Percentiles rank a stretch among this genome's conserved stretches.
Conservation (phyloP, 2,888 invertebrate species). For the Drosophila flavopinicola region DNA sequence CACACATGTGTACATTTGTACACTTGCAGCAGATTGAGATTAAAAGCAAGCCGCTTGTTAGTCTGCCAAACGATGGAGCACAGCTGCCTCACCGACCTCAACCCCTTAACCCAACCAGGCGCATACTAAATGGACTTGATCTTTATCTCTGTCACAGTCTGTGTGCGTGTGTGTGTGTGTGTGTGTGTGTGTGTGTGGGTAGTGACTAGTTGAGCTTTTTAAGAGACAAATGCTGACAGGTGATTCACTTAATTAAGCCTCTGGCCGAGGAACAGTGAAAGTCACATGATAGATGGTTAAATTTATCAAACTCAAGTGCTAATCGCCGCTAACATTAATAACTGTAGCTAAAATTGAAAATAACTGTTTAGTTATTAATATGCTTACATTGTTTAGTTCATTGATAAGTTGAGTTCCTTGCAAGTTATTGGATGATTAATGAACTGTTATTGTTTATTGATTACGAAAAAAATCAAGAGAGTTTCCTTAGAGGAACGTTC, state of each 20-base stretch:
- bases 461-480: too few relatives aligned
- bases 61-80: slow-evolving; percentile 29
- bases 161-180: not conserved
- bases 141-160: slow-evolving; percentile 38
- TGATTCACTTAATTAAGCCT: slow-evolving; percentile 46
- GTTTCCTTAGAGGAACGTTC: too few relatives aligned
- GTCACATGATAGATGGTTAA: slow-evolving; percentile 19
- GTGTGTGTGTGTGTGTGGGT: slow-evolving; percentile 20
- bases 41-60: slow-evolving; percentile 72
- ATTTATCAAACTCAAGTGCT: slow-evolving; percentile 17
- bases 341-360: not conserved
- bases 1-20: slow-evolving; percentile 2
- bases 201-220: slow-evolving; percentile 21
- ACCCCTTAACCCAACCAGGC: slow-evolving; percentile 52
- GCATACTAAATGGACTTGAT: slow-evolving; percentile 51
- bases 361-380: not conserved
- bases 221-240: slow-evolving; percentile 57
- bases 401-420: not conserved
- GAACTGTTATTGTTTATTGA: not conserved
- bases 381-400: not conserved
- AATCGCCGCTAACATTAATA: slow-evolving; percentile 11
- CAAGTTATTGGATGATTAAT: not conserved
- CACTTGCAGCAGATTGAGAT: slow-evolving; percentile 47
- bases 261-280: slow-evolving; percentile 14
- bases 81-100: slow-evolving; percentile 53